These are phyloP conservation scores for Amphipyra berbera DNA, from an alignment of 2,888 invertebrate genomes.

Conservation along the genomic window DNA sequence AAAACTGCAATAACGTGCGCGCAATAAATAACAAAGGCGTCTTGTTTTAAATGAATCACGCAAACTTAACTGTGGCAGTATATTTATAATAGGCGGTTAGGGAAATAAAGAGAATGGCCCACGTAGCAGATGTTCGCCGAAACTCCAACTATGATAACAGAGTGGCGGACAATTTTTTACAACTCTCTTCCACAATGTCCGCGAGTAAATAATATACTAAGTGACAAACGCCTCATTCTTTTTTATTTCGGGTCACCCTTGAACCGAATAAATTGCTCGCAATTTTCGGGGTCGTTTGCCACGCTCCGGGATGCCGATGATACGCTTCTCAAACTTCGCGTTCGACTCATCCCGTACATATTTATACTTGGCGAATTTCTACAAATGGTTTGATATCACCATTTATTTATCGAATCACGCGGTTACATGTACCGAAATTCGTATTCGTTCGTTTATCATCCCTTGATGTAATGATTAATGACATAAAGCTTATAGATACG, in stretches of 20 bases:
- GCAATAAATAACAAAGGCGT: conserved; percentile 56
- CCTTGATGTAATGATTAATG: conserved; percentile 41
- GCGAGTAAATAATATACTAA: conserved; percentile 83
- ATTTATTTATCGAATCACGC: conserved; percentile 58
- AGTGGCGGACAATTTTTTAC: conserved; percentile 66
- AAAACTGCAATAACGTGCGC: conserved; percentile 50
- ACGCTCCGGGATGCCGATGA: conserved; percentile 83
- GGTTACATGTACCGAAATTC: conserved; percentile 22
- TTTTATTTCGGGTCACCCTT: conserved; percentile 85
- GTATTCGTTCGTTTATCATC: conserved; percentile 28
- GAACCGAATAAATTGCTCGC: conserved; percentile 86
- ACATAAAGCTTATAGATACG: conserved; percentile 7
- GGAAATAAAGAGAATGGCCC: conserved; percentile 65
- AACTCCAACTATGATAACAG: conserved; percentile 59
- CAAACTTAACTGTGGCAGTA: conserved; percentile 60
- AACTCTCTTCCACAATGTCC: conserved; percentile 66
- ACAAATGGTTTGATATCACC: conserved; percentile 72
- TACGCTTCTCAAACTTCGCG: conserved; percentile 77
- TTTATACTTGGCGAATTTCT: conserved; percentile 60
- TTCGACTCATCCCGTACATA: conserved; percentile 65
- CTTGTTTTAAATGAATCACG: conserved; percentile 61
- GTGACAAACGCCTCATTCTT: conserved; percentile 83
- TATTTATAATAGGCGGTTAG: conserved; percentile 64
- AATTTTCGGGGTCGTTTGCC: conserved; percentile 86
- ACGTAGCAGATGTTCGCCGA: conserved; percentile 42